Base-by-base conservation (phyloP, 2,113 vertebrate genomes). In the Lycaon pictus region DNA sequence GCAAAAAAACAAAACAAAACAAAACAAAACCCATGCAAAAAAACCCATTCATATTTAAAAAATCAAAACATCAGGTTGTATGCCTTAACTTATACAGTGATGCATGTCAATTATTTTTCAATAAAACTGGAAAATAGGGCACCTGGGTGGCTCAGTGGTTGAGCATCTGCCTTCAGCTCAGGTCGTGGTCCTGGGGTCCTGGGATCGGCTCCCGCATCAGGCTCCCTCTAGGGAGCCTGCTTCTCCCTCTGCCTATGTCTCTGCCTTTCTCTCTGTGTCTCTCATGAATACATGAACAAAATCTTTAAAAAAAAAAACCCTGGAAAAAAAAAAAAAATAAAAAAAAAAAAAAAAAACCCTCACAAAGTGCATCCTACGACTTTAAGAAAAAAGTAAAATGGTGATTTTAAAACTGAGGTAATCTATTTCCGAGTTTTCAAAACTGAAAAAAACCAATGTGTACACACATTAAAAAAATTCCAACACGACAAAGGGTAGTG, bases 331-430 rank as follows among this genome's bases (percentile, higher is more conserved):
- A 56, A 63, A 11, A 60, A 71, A 71, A 56, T n/a, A n/a, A n/a
- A n/a, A n/a, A n/a, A 56, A 77, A 63, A 15, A 60, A 71, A 56
- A 63, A 11, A 60, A 71, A 71, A 56, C 8, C 48, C 29, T 88
- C 9, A 88, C 2, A 88, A 90, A 94, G 43, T 15, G 10, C 60
- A 35, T 6, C 22, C 19, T 55, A 69, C 23, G 88, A 23, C 23
- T 86, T 83, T 72, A 51, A 84, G 55, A 82, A 92, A 63, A 43
- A 32, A 88, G 48, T 37, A 69, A 95, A 80, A 97, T 77, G 72
- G 29, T 20, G 29, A 86, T 67, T 93, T 77, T 35, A 92, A 97
- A 97, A 63, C 25, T 32, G 13, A 69, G 80, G n/a, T 58, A 35
- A 96, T 60, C 35, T 92, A 86, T 86, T 91, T 27, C 15, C 48